A percentile compares a stretch with the other conserved stretches of the same genome.
Conservation (phyloP, 2,797 vertebrate species). For the Serranus cabrilla region DNA sequence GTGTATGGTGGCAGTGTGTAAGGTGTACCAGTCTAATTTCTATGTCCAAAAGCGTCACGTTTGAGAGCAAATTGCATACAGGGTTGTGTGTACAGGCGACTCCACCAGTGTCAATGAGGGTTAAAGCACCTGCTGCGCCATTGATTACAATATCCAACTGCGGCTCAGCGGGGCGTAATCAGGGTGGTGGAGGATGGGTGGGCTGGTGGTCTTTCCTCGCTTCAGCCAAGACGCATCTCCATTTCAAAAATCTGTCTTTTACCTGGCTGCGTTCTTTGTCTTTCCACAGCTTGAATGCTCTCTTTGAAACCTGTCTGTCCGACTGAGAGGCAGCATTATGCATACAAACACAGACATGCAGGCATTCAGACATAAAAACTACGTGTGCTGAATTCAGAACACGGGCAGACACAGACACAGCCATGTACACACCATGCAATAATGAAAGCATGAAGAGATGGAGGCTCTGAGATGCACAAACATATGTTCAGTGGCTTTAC, state of each 20-base stretch:
- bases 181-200: constrained; percentile 47
- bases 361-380: constrained; percentile 51
- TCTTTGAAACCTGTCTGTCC: constrained; percentile 56
- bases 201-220: constrained; percentile 23
- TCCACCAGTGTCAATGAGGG: constrained; percentile 70
- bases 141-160: constrained; percentile 73
- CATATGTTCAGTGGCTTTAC: constrained; percentile 51
- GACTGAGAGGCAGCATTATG: constrained; percentile 39
- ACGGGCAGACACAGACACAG: constrained; percentile 11
- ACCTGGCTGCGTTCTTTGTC: constrained; percentile 55
- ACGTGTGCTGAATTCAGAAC: constrained; percentile 52
- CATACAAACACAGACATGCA: constrained; percentile 56
- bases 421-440: constrained; percentile 8
- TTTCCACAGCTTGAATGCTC: constrained; percentile 48
- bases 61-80: constrained; percentile 49
- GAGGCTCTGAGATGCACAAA: constrained; percentile 12
- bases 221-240: constrained; percentile 44
- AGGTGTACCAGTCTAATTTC: constrained; percentile 50
- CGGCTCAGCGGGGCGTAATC: constrained; percentile 64
- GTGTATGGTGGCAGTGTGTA: constrained; percentile 27
- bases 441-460: constrained; percentile 3
- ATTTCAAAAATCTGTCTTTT: constrained; percentile 54
- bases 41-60: constrained; percentile 53
- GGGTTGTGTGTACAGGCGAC: constrained; percentile 30
- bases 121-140: constrained; percentile 73